Evolutionary conservation across 2,888 invertebrate genomes (phyloP).

Genomic region (Isotomurus palustris): DNA sequence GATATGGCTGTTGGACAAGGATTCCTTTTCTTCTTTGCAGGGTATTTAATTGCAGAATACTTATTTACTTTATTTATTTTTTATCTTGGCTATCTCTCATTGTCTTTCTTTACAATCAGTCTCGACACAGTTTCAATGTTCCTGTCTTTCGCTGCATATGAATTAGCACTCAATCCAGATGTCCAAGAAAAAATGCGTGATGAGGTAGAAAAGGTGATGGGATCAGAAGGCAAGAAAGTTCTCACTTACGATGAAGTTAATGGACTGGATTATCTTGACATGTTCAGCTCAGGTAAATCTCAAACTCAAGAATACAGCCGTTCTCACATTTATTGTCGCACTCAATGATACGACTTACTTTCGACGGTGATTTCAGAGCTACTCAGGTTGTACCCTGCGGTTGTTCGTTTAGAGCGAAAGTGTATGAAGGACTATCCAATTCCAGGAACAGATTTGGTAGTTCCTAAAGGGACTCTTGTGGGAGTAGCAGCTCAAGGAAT

Average conservation of each 20-base stretch:
- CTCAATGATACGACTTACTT: neutral
- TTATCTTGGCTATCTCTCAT: too few species aligned
- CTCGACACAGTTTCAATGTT: conserved; percentile 2
- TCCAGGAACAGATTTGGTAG: neutral
- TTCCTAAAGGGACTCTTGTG: neutral
- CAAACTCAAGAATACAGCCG: neutral
- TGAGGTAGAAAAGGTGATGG: neutral
- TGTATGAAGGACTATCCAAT: conserved; percentile 1
- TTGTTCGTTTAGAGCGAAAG: neutral
- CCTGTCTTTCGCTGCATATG: neutral
- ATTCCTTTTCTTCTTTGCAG: neutral
- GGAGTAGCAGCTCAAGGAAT: neutral
- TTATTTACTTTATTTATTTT: neutral
- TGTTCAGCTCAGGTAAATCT: neutral
- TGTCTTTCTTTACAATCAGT: neutral
- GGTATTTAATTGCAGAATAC: neutral
- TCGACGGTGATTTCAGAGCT: neutral
- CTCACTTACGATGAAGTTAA: neutral
- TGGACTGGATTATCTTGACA: neutral
- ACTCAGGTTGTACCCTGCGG: neutral
- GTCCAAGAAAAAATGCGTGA: conserved; percentile 2
- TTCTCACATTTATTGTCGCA: neutral
- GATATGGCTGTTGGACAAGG: neutral
- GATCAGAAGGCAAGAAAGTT: neutral
- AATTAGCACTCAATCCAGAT: neutral